phyloP scores from a whole-genome alignment of 2,113 vertebrate species.

The Rhea pennata region DNA sequence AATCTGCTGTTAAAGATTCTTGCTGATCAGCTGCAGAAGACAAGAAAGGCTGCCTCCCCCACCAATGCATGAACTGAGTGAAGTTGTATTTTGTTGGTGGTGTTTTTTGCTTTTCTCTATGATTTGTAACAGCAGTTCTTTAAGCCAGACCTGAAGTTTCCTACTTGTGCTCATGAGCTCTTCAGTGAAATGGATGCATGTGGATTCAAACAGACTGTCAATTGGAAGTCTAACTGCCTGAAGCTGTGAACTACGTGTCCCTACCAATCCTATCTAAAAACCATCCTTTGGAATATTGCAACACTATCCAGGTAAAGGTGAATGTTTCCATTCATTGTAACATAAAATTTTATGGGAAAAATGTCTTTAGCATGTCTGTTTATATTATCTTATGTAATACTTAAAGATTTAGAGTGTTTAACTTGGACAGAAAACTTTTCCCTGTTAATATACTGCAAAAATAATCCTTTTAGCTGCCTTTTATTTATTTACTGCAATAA shows the following conservation, averaged over 20 bases:
- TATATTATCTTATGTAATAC: neutral
- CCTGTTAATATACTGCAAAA: neutral
- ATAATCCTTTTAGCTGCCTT: neutral
- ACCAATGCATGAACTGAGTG: neutral
- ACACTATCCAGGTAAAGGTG: neutral
- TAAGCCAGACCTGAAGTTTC: neutral
- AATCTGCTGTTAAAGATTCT: neutral
- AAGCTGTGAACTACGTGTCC: neutral
- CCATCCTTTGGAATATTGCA: neutral
- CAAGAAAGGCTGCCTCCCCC: neutral
- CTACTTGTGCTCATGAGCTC: neutral
- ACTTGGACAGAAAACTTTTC: neutral
- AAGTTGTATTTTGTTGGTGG: neutral
- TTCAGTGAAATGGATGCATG: rapidly evolving
- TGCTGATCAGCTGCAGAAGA: neutral
- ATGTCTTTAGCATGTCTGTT: neutral
- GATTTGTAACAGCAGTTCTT: neutral
- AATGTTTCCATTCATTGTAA: neutral
- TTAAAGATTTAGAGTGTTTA: neutral
- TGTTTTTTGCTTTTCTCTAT: neutral
- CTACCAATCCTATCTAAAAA: neutral
- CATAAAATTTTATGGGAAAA: neutral
- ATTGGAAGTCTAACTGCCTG: neutral
- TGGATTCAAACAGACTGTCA: neutral
- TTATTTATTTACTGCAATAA: neutral